These are phyloP conservation scores for Dromiciops gliroides DNA, from an alignment of 2,113 vertebrate genomes.

Conservation along the genomic window DNA sequence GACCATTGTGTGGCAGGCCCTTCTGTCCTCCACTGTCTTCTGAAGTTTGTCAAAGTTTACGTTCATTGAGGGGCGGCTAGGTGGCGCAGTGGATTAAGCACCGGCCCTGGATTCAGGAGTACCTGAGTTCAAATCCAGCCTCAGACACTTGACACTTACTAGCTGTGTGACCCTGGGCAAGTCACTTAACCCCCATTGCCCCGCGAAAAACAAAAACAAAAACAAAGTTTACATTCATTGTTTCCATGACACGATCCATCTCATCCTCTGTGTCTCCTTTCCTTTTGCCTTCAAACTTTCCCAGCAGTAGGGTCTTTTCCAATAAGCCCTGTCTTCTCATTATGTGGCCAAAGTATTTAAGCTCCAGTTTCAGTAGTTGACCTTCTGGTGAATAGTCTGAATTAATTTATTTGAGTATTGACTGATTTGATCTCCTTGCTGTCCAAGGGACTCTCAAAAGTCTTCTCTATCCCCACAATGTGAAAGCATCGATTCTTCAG, in stretches of 20 bases:
- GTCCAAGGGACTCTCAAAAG: neutral
- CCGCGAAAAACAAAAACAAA: no score
- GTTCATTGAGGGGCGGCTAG: no score
- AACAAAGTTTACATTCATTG: neutral
- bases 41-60: neutral
- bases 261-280: neutral
- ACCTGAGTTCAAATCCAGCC: no score
- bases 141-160: no score
- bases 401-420: neutral
- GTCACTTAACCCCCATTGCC: no score
- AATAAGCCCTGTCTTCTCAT: neutral
- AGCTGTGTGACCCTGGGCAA: no score
- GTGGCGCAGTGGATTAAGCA: no score
- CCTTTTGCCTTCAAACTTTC: neutral
- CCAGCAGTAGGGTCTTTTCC: no score
- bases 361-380: neutral
- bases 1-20: neutral
- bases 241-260: neutral
- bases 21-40: neutral
- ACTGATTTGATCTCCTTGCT: neutral
- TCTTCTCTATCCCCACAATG: neutral
- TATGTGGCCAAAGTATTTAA: neutral
- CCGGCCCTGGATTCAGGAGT: no score
- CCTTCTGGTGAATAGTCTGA: neutral
- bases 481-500: neutral